These are phyloP conservation scores for Sesamia nonagrioides DNA, from an alignment of 1,140 invertebrate genomes.

Conservation along the genomic window DNA sequence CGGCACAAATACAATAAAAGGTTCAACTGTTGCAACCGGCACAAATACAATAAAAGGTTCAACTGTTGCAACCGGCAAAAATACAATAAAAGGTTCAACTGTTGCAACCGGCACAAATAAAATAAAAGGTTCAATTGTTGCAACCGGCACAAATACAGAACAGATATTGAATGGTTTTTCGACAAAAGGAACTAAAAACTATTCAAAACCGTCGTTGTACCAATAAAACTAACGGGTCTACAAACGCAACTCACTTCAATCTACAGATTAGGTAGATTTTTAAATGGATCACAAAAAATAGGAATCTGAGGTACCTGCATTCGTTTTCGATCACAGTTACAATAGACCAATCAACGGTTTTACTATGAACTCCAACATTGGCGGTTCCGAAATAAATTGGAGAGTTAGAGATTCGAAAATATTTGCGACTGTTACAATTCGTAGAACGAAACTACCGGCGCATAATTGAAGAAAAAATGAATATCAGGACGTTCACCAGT, in stretches of 20 bases:
- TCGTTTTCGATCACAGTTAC: neutral
- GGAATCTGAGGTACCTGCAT: neutral
- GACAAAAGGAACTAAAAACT: neutral
- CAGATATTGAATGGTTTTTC: neutral
- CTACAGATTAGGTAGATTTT: neutral
- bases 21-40: too few species aligned
- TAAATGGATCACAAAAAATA: neutral
- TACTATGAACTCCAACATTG: neutral
- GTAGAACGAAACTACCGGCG: neutral
- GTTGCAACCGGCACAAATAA: too few species aligned
- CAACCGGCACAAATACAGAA: too few species aligned
- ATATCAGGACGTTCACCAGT: too few species aligned
- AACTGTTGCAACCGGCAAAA: too few species aligned
- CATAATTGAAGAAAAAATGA: neutral
- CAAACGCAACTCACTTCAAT: neutral
- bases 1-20: too few species aligned
- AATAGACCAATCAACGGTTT: neutral
- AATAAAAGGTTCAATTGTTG: too few species aligned
- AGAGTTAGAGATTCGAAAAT: constrained; percentile 2
- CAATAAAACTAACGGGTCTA: neutral
- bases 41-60: too few species aligned
- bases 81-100: too few species aligned
- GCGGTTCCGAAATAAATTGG: constrained; percentile 9
- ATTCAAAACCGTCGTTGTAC: neutral
- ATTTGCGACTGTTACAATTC: constrained; percentile 4